Evolutionary conservation across 2,888 invertebrate genomes (phyloP), one percentile per base, ranked within the genome.

Genomic region (Caenorhabditis imperialis): DNA sequence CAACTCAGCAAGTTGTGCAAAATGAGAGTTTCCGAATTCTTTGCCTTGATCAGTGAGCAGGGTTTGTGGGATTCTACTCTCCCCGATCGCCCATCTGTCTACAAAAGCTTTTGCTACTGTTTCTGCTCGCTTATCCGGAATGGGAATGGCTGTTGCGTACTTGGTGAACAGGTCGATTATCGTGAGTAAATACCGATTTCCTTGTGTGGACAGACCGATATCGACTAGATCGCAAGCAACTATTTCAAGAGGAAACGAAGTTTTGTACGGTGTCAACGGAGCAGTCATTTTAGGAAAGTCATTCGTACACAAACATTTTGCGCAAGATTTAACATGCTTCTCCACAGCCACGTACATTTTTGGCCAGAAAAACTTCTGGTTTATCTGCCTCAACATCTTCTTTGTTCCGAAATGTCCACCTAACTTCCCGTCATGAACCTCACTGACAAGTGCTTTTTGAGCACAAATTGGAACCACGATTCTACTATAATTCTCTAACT

Each of bases 91-190:
- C 53, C 53, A 54, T 18, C 53, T 7, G 16, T 54, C 53, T 0
- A 54, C 18, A 72, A 23, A 57, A 45, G 45, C 51, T 23, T 55
- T 44, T 1, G 63, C 45, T 4, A 77, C 70, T 0, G 55, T 53
- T 8, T 69, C 70, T 23, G 61, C 73, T 12, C n/a, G 42, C 38
- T 73, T 70, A 20, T 75, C 67, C 4, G 45, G 55, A 1, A 77
- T 55, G 0, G 77, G 50, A 2, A 51, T 57, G 0, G 62, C 62
- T 1, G n/a, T 42, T 12, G 30, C 61, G n/a, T 16, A 67, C 38
- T 75, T 74, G 2, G 71, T 58, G 45, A 77, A 77, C 20, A 70
- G 45, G 14, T 77, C 77, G 3, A 77, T 44, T 0, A 77, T 23
- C 0, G 58, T 55, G 3, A 76, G 25, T 2, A 67, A 37, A 35